phyloP scores from a whole-genome alignment of 2,888 invertebrate species.

The Pegoplata infirma region DNA sequence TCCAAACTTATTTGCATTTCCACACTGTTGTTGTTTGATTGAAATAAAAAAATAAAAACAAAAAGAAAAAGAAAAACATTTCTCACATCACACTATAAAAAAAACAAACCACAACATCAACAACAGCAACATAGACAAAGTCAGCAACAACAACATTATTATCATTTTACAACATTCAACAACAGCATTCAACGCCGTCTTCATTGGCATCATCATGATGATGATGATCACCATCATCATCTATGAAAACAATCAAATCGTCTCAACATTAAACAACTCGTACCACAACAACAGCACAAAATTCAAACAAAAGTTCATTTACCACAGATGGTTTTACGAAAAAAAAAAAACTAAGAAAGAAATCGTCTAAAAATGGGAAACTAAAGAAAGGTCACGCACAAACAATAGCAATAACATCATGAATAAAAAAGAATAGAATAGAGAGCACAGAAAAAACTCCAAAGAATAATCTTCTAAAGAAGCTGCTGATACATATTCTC shows the following conservation, averaged over 20 bases:
- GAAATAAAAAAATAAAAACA: conserved; percentile 11
- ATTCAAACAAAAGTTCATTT: conserved; percentile 41
- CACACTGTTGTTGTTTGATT: conserved; percentile 25
- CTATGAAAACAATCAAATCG: conserved; percentile 11
- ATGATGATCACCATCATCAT: conserved; percentile 23
- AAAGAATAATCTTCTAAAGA: background rate
- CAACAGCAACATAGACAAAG: conserved; percentile 9
- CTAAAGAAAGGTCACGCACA: conserved; percentile 49
- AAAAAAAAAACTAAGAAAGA: background rate
- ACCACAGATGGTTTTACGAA: conserved; percentile 36
- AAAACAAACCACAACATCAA: conserved; percentile 35
- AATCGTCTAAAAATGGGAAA: background rate
- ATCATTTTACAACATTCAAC: conserved; percentile 2
- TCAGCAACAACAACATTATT: conserved; percentile 1
- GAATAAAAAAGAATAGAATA: background rate
- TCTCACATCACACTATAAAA: conserved; percentile 28
- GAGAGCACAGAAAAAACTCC: conserved; percentile 9
- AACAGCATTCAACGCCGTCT: background rate
- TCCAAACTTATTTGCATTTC: conserved; percentile 28
- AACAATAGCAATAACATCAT: conserved; percentile 9
- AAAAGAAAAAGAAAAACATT: conserved; percentile 11
- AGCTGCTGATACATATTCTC: conserved; percentile 23
- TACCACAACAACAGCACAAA: conserved; percentile 20
- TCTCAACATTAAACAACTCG: background rate
- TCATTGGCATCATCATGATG: conserved; percentile 1